Percentiles rank a stretch among this genome's conserved stretches.
These are phyloP conservation scores for Listronotus bonariensis DNA, from an alignment of 1,140 invertebrate genomes.

Conservation along the genomic window DNA sequence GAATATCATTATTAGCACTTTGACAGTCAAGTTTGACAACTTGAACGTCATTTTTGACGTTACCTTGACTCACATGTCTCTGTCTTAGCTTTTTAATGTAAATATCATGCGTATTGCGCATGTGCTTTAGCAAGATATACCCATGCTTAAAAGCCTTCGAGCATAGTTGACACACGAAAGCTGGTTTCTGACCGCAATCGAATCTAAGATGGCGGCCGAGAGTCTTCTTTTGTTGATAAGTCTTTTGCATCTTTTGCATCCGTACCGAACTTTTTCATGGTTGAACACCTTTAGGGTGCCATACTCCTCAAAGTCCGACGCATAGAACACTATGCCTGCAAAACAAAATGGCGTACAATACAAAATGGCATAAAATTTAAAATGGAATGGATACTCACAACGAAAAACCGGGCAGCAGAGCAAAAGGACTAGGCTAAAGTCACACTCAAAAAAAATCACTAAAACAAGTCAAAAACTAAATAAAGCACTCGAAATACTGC, in stretches of 20 bases:
- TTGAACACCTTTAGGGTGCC: slow-evolving; percentile 41
- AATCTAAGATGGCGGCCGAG: slow-evolving; percentile 56
- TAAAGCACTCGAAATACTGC: background rate
- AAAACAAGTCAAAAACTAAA: slow-evolving; percentile 4
- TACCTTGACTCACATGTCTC: background rate
- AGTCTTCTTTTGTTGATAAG: slow-evolving; percentile 62
- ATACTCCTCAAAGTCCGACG: slow-evolving; percentile 43
- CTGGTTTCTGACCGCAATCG: slow-evolving; percentile 67
- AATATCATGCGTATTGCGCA: slow-evolving; percentile 6
- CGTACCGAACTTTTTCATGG: slow-evolving; percentile 51
- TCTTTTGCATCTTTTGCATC: slow-evolving; percentile 65
- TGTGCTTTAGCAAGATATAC: slow-evolving; percentile 58
- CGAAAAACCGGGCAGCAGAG: slow-evolving; percentile 11
- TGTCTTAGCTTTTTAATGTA: slow-evolving; percentile 7
- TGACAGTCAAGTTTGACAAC: background rate
- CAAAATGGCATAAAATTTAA: background rate
- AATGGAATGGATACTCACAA: slow-evolving; percentile 16
- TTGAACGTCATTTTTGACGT: background rate
- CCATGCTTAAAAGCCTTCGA: slow-evolving; percentile 58
- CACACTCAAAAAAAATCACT: slow-evolving; percentile 14
- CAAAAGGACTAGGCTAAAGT: background rate
- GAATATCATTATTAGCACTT: too few species aligned
- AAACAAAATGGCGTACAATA: slow-evolving; percentile 23
- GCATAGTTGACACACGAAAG: slow-evolving; percentile 64
- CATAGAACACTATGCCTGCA: slow-evolving; percentile 31